Conservation (phyloP, 2,888 invertebrate species). For the Chelonus formosanus region DNA sequence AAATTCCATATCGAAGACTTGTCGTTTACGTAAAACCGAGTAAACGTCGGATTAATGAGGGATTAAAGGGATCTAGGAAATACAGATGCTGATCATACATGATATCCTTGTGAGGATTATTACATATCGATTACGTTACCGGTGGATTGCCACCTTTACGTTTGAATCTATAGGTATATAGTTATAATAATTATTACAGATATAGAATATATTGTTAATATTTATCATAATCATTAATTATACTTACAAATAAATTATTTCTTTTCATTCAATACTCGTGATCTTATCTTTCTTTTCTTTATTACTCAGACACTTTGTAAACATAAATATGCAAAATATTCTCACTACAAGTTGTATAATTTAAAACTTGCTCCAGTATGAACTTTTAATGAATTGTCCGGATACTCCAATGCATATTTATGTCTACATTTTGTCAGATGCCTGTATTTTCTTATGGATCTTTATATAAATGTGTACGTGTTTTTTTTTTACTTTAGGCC, state of each 20-base stretch:
- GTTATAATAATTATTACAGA: conserved; percentile 8
- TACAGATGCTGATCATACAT: conserved; percentile 7
- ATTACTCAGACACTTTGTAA: no score
- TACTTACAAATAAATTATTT: not conserved
- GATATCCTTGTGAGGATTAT: conserved; percentile 1
- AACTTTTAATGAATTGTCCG: no score
- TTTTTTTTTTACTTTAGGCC: no score
- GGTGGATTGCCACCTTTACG: not conserved
- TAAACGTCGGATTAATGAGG: conserved; percentile 34
- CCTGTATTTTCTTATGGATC: no score
- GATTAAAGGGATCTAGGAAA: conserved; percentile 20
- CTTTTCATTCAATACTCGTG: no score
- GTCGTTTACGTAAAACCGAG: conserved; percentile 42
- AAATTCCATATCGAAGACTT: conserved; percentile 61
- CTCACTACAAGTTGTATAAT: no score
- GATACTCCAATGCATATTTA: no score
- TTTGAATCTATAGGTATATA: not conserved
- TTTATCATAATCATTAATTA: not conserved
- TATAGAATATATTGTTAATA: conserved; percentile 2
- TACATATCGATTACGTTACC: not conserved
- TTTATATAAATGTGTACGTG: no score
- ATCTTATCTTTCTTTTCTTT: no score
- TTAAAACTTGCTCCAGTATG: no score
- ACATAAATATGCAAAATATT: no score
- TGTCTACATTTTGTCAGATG: no score